Percentiles rank a stretch among this genome's conserved stretches.
Evolutionary conservation across 2,797 vertebrate genomes (phyloP).

Genomic region (Limosa lapponica): DNA sequence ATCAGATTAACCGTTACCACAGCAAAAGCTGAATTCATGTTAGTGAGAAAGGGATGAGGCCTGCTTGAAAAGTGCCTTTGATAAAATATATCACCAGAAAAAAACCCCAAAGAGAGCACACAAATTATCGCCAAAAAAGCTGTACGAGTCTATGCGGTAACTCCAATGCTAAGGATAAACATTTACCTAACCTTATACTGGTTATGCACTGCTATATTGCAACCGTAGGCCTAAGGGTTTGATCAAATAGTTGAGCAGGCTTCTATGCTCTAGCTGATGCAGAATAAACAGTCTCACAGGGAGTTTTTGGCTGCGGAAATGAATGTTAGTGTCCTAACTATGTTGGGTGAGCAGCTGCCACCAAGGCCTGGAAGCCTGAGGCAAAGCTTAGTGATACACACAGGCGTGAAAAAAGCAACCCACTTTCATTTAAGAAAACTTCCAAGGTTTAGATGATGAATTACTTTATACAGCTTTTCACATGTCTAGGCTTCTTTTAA

Average conservation of each 20-base stretch:
- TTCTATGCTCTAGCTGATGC: not conserved
- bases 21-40: not conserved
- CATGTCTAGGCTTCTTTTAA: not conserved
- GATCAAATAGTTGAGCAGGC: not conserved
- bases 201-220: not conserved
- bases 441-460: not conserved
- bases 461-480: not conserved
- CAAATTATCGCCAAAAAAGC: not conserved
- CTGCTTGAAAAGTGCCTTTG: not conserved
- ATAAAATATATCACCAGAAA: not conserved
- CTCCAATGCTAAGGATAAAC: not conserved
- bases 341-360: not conserved
- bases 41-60: not conserved
- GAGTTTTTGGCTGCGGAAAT: not conserved
- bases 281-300: not conserved
- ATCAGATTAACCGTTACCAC: not conserved
- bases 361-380: not conserved
- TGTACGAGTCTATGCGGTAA: not conserved
- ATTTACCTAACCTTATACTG: not conserved
- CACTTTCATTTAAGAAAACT: not conserved
- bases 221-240: not conserved
- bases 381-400: not conserved
- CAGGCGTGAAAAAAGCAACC: rapidly evolving
- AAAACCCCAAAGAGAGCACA: not conserved
- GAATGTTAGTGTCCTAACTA: not conserved